Evolutionary conservation across 2,888 invertebrate species (phyloP).

Genomic region (Morpho deidamia): DNA sequence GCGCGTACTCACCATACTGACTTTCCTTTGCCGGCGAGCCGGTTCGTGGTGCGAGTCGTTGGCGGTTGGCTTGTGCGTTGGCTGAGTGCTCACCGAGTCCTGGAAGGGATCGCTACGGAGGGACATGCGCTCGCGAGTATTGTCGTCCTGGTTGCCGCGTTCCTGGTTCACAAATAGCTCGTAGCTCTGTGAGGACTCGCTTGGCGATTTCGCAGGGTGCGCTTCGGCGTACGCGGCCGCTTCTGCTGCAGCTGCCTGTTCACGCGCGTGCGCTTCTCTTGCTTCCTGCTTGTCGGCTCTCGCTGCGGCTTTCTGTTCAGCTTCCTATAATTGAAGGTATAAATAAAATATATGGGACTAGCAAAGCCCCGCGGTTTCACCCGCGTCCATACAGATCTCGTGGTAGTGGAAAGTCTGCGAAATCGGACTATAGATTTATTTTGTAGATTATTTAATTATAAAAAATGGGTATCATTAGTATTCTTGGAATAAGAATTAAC

Average conservation of each 20-base stretch:
- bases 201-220: constrained; percentile 91
- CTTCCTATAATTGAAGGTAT: constrained; percentile 79
- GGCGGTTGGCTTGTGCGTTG: constrained; percentile 76
- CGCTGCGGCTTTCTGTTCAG: constrained; percentile 88
- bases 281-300: constrained; percentile 81
- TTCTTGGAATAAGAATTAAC: no score
- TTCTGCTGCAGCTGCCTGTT: constrained; percentile 80
- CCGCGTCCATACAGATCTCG: no score
- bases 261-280: constrained; percentile 79
- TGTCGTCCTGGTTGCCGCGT: constrained; percentile 92
- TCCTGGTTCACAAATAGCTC: constrained; percentile 94
- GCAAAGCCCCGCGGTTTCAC: no score
- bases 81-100: constrained; percentile 92
- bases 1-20: constrained; percentile 91
- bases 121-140: constrained; percentile 94
- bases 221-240: constrained; percentile 80
- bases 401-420: no score
- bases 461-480: no score
- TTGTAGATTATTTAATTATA: no score
- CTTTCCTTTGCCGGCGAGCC: constrained; percentile 85
- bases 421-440: no score
- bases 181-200: constrained; percentile 89
- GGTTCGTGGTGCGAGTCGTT: constrained; percentile 74
- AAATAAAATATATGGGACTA: no score
- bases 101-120: constrained; percentile 91